Evolutionary conservation across 2,888 invertebrate genomes (phyloP).

Genomic region (Harpalus rufipes): DNA sequence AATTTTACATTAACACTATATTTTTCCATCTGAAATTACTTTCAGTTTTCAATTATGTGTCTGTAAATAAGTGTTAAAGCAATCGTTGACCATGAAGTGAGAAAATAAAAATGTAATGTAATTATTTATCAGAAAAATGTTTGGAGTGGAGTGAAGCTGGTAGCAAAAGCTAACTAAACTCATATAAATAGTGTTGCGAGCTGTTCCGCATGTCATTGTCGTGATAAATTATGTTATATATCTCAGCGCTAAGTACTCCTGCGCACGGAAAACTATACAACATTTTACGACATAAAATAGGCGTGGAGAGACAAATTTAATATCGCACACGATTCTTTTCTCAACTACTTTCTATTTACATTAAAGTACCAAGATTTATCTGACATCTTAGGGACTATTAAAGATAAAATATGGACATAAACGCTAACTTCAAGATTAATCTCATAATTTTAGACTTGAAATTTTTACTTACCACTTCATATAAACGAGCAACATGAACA

Average conservation of each 20-base stretch:
- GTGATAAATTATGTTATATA: constrained; percentile 64
- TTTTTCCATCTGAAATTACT: neutral
- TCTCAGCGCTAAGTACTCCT: constrained; percentile 57
- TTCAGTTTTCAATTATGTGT: neutral
- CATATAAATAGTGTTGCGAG: constrained; percentile 54
- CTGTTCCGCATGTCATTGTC: constrained; percentile 60
- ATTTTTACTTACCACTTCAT: neutral
- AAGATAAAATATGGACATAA: constrained; percentile 13
- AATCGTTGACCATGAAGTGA: neutral
- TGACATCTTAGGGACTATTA: constrained; percentile 38
- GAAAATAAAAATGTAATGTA: constrained; percentile 29
- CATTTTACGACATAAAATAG: constrained; percentile 66
- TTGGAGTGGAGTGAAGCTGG: neutral
- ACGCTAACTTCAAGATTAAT: neutral
- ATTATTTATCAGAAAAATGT: constrained; percentile 17
- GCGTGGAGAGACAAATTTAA: constrained; percentile 65
- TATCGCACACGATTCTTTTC: constrained; percentile 61
- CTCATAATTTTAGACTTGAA: neutral
- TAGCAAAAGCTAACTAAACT: constrained; percentile 45
- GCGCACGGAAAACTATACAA: constrained; percentile 63
- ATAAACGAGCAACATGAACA: too few species aligned
- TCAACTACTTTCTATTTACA: constrained; percentile 35
- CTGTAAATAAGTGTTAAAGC: neutral
- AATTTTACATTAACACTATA: neutral
- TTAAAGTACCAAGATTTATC: constrained; percentile 36